Conservation (phyloP, 2,797 vertebrate genomes). For the Borostomias antarcticus region DNA sequence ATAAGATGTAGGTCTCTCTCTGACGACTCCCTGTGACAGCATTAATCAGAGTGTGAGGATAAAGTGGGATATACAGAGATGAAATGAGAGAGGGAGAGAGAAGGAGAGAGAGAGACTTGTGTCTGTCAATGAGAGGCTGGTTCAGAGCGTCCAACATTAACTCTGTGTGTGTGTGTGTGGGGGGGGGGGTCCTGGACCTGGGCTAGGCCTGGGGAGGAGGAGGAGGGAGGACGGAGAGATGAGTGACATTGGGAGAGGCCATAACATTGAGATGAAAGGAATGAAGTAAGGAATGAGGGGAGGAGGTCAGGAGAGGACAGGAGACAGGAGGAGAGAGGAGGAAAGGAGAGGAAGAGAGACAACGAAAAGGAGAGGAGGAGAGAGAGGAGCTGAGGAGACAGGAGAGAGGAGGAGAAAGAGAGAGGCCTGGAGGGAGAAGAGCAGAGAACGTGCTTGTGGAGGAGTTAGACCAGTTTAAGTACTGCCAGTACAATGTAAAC, state of each 20-base stretch:
- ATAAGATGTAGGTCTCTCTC: too few relatives aligned
- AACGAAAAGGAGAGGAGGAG: constrained; percentile 36
- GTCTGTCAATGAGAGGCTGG: background rate
- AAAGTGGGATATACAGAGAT: too few relatives aligned
- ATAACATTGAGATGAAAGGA: background rate
- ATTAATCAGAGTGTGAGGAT: too few relatives aligned
- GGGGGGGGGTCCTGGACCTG: background rate
- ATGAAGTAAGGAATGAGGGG: background rate
- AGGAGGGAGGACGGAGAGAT: background rate
- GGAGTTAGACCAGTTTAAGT: constrained; percentile 44
- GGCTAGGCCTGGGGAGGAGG: background rate
- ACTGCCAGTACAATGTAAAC: constrained; percentile 60
- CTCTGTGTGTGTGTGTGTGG: background rate
- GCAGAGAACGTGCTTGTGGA: constrained; percentile 36
- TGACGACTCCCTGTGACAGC: too few relatives aligned
- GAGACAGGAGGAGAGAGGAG: background rate
- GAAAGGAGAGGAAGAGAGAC: background rate
- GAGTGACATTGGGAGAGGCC: background rate
- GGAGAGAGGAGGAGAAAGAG: constrained; percentile 36
- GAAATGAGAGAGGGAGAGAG: constrained; percentile 39
- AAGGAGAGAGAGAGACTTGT: constrained; percentile 30
- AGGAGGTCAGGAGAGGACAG: background rate
- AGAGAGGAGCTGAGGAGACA: constrained; percentile 2
- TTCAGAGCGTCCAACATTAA: background rate
- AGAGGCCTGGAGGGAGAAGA: constrained; percentile 11